Percentiles rank a stretch among this genome's conserved stretches.
phyloP scores from a whole-genome alignment of 2,797 vertebrate genomes.

The Emys orbicularis region DNA sequence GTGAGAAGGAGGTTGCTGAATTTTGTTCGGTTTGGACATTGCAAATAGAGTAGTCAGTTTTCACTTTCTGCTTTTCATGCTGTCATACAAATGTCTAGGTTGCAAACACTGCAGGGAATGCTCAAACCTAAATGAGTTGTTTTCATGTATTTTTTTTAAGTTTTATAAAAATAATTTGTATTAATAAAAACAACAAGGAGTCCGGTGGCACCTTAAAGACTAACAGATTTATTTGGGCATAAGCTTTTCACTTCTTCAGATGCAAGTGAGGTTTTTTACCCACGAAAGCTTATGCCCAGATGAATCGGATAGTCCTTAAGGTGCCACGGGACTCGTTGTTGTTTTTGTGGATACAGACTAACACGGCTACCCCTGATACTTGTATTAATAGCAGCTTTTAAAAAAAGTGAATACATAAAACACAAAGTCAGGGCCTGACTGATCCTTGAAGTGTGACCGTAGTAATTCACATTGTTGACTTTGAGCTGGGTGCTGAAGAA shows the following conservation, averaged over 20 bases:
- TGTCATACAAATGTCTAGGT: neutral
- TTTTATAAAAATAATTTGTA: neutral
- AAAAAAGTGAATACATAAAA: neutral
- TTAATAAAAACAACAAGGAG: neutral
- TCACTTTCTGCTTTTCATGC: neutral
- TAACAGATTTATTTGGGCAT: too few relatives aligned
- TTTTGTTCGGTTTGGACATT: neutral
- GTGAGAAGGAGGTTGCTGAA: neutral
- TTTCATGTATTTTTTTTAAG: neutral
- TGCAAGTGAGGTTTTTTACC: too few relatives aligned
- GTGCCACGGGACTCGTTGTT: too few relatives aligned
- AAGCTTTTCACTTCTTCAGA: too few relatives aligned
- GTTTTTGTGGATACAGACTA: too few relatives aligned
- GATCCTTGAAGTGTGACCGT: neutral
- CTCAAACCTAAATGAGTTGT: neutral
- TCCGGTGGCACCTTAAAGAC: too few relatives aligned
- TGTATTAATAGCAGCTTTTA: neutral
- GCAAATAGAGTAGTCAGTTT: neutral
- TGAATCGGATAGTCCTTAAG: too few relatives aligned
- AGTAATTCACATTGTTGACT: neutral
- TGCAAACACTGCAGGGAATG: neutral
- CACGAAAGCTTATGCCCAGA: too few relatives aligned
- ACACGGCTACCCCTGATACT: too few relatives aligned
- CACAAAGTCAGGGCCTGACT: neutral
- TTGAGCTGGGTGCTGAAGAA: neutral